Conservation (phyloP, 2,888 invertebrate species). For the Philhelius pedissequus region DNA sequence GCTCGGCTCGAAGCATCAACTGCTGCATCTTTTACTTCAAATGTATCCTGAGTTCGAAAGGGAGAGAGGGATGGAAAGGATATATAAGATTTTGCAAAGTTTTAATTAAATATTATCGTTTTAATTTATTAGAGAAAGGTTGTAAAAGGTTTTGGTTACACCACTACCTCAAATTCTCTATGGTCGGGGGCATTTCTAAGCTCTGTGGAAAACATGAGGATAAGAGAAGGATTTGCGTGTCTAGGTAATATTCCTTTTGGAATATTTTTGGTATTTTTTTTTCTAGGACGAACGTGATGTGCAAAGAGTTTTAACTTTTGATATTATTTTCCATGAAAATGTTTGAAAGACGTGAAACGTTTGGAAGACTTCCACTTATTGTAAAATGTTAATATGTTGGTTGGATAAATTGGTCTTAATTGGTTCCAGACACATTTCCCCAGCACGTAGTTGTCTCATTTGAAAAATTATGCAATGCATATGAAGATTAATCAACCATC, state of each 20-base stretch:
- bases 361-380: neutral
- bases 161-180: neutral
- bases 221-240: neutral
- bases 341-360: neutral
- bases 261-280: neutral
- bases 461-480: too few relatives aligned
- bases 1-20: slow-evolving; percentile 71
- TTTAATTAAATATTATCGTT: slow-evolving; percentile 12
- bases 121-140: neutral
- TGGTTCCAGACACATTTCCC: neutral
- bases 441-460: too few relatives aligned
- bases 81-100: neutral
- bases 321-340: neutral
- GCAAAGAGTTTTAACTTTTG: neutral
- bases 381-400: neutral
- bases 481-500: too few relatives aligned
- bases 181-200: neutral
- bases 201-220: neutral
- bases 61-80: neutral
- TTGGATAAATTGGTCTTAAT: neutral
- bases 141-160: neutral
- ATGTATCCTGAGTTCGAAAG: slow-evolving; percentile 25
- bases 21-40: slow-evolving; percentile 29
- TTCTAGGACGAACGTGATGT: neutral
- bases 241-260: neutral